These are phyloP conservation scores for Pseudochirops corinnae DNA, from an alignment of 2,797 vertebrate species.

Conservation along the genomic window DNA sequence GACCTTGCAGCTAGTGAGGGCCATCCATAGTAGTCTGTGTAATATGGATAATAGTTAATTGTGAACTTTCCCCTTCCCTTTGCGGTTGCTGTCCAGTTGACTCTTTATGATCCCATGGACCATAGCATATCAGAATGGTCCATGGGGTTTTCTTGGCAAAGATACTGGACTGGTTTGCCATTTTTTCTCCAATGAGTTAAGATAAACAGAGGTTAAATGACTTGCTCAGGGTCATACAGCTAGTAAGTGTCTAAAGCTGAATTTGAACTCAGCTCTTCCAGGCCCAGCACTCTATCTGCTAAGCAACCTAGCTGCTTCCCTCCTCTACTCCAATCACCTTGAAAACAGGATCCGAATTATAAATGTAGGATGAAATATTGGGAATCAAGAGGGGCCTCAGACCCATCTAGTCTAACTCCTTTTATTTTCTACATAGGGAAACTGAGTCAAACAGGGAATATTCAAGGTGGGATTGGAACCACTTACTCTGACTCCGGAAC, in stretches of 20 bases:
- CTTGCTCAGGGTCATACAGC: neutral
- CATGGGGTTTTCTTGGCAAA: too few species aligned
- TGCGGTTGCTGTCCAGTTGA: too few species aligned
- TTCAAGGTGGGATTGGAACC: neutral
- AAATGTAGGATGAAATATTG: neutral
- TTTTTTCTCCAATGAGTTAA: neutral
- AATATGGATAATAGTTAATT: too few species aligned
- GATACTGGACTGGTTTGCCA: neutral
- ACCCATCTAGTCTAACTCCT: neutral
- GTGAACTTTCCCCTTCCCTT: too few species aligned
- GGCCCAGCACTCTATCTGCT: neutral
- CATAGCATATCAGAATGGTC: too few species aligned
- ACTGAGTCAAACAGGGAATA: neutral
- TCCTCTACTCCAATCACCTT: neutral
- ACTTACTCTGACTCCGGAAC: neutral
- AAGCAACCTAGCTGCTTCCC: neutral
- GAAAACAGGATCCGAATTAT: neutral
- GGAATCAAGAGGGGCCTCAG: neutral
- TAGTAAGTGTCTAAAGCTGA: neutral
- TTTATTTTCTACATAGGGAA: neutral
- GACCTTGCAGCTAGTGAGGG: too few species aligned
- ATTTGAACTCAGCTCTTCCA: neutral
- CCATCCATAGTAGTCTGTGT: too few species aligned
- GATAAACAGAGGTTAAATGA: neutral
- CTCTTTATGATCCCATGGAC: too few species aligned